Base-by-base conservation (phyloP, 2,797 vertebrate species). In the Passerculus sandwichensis region DNA sequence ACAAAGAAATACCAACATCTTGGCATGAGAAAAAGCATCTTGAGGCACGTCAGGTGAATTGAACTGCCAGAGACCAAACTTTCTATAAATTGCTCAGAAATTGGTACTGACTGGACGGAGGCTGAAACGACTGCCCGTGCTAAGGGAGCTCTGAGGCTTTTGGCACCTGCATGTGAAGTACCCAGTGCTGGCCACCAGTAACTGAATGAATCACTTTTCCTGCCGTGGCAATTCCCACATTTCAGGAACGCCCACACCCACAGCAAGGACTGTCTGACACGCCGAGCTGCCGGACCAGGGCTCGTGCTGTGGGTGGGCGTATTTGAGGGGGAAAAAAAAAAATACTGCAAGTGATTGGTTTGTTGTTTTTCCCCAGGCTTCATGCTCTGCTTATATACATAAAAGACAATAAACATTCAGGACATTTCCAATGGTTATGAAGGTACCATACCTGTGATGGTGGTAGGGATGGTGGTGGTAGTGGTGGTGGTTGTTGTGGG, bases 391-490 rank as follows among this genome's bases (percentile, higher is more conserved):
- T 95, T 89, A 96, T n/a, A 96, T 47, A 97, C 94, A 96, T 75
- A 96, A 96, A 94, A 97, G 97, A 97, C 96, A 98, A 97, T 96
- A 95, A 78, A 98, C 97, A 97, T 95, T 95, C 91, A 97, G 97
- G 97, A 97, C 97, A 97, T 96, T 97, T 97, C 93, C 93, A 97
- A 97, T 97, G 98, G 97, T 88, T 93, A 98, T 98, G 98, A 98
- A 97, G 97, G 98, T 99, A 99, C 99, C 98, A 93, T 99, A 99
- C 99, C 99, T 99, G 99, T 97, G 98, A 98, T 98, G 98, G 97
- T 98, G 99, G 98, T 98, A 97, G 98, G 98, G 98, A 98, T 98
- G 98, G 98, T 99, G 98, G 98, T 98, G 97, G 97, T 98, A 96
- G 98, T 97, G 97, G 97, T 97, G 97, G 96, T 97, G 96, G 97